Evolutionary conservation across 2,113 vertebrate genomes (phyloP), one percentile per base, ranked within the genome.

Genomic region (Collichthys lucidus): DNA sequence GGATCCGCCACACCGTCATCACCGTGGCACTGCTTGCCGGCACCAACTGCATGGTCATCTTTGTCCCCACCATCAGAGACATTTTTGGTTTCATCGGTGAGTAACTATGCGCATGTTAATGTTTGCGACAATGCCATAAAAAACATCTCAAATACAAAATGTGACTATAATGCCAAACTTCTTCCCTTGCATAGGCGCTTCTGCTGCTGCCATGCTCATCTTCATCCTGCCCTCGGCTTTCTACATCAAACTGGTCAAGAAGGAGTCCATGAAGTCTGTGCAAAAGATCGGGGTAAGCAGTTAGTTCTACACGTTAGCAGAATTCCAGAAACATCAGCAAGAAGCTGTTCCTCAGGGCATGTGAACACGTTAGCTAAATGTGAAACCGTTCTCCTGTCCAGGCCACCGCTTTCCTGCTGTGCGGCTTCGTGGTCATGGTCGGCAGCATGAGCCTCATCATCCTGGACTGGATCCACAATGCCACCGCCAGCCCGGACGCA

Each of bases 191-290:
- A 0, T 78, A 99, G 98, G 98, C 80, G 96, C 97, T 11, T 99
- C 98, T 88, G 97, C 98, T 0, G 98, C 98, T 61, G 96, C 97
- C 11, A 99, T 99, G 97, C 92, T 99, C 90, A 97, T 99, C 86
- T 99, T 99, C 89, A 99, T 99, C 90, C 96, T 99, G 68, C 98
- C 98, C 5, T 99, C 98, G 56, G 96, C 98, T 60, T 99, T 99
- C 92, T 99, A 99, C 90, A 96, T 99, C 89, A 98, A 96, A 85
- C 94, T 99, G 74, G 98, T 99, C 79, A 97, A 98, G 94, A 99
- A 99, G 75, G 98, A 99, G 79, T 77, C 97, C 14, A 96, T 98
- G 95, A 97, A 95, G 63, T 99, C 98, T 0, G 64, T 97, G 77
- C 97, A 99, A 11, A 99, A 99, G 94, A 98, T 99, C 4, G 97